Evolutionary conservation across 2,888 invertebrate genomes (phyloP), one percentile per base, ranked within the genome.

Genomic region (Sarcophaga carnaria): DNA sequence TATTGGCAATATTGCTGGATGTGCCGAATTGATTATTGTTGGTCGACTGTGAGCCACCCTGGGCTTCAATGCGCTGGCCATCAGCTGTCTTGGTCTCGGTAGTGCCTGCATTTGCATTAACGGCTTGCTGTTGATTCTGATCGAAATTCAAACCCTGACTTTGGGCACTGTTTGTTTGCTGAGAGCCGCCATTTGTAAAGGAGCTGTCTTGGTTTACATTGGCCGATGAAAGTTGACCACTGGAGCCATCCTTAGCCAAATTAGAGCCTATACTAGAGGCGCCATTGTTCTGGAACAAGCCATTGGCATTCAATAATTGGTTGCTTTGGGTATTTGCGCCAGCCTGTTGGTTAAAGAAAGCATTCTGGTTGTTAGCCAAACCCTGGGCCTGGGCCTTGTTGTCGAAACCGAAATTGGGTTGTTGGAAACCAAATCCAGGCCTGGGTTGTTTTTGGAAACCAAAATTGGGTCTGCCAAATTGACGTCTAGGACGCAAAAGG

Each of bases 251-350:
- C 37, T 88, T 76, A 3, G 92, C 92, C n/a, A 93, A 54, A 62
- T 93, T 93, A 0, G 93, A 92, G 20, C 92, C 88, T 62, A 92
- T 92, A 87, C 93, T 92, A n/a, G 93, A 92, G 25, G 91, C 92
- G 17, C 91, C 91, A n/a, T 90, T 91, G 17, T 91, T 88, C 45
- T 90, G 90, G 54, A 87, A 88, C 2, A 84, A 20, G 2, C 91
- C 91, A 25, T 85, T 64, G 54, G 81, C 77, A 71, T 90, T 90
- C 20, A 85, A 64, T 17, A 78, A 71, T 49, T 90, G 89, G 25
- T 89, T 89, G 2, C 91, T 90, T 12, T 91, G 90, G 1, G 92
- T 92, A 47, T 93, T 93, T 60, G 91, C 91, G 47, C 90, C 91
- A 2, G 92, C 92, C 88, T 93, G 92, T 76, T 93, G 93, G 47